Conservation (phyloP, 2,888 invertebrate genomes). For the Sphaerolaimus hirsutus region DNA sequence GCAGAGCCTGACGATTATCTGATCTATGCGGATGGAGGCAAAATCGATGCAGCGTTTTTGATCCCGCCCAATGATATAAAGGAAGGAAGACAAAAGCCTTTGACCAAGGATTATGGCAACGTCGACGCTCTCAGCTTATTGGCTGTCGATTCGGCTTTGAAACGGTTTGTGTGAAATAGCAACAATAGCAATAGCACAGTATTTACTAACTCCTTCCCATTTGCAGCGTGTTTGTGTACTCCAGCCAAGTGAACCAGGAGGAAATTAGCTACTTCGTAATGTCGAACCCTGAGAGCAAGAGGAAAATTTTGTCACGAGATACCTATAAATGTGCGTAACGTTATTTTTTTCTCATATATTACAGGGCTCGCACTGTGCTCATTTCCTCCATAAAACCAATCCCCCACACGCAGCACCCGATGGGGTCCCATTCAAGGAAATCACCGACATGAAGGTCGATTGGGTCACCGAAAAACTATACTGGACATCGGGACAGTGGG, state of each 20-base stretch:
- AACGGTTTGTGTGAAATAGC: too few relatives aligned
- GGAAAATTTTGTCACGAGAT: too few relatives aligned
- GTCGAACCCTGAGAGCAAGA: conserved; percentile 19
- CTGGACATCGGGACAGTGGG: conserved; percentile 85
- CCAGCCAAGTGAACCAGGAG: neutral
- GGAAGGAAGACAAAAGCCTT: conserved; percentile 34
- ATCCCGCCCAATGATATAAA: too few relatives aligned
- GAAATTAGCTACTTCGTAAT: conserved; percentile 18
- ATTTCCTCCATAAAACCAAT: neutral
- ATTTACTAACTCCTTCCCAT: too few relatives aligned
- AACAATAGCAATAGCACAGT: too few relatives aligned
- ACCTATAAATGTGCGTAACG: too few relatives aligned
- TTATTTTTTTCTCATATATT: too few relatives aligned
- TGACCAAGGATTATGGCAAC: conserved; percentile 10
- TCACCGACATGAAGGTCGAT: conserved; percentile 38
- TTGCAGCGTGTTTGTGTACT: too few relatives aligned
- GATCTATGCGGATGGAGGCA: conserved; percentile 74
- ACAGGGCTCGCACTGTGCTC: too few relatives aligned
- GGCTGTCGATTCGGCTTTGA: conserved; percentile 15
- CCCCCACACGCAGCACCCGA: neutral
- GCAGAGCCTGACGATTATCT: conserved; percentile 56
- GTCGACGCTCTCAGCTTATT: conserved; percentile 18
- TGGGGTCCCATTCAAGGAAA: conserved; percentile 13
- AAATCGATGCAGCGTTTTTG: conserved; percentile 66
- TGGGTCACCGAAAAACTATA: conserved; percentile 93